A percentile compares a stretch with the other conserved stretches of the same genome.
Evolutionary conservation across 2,113 vertebrate species (phyloP).

Genomic region (Mirza zaza): DNA sequence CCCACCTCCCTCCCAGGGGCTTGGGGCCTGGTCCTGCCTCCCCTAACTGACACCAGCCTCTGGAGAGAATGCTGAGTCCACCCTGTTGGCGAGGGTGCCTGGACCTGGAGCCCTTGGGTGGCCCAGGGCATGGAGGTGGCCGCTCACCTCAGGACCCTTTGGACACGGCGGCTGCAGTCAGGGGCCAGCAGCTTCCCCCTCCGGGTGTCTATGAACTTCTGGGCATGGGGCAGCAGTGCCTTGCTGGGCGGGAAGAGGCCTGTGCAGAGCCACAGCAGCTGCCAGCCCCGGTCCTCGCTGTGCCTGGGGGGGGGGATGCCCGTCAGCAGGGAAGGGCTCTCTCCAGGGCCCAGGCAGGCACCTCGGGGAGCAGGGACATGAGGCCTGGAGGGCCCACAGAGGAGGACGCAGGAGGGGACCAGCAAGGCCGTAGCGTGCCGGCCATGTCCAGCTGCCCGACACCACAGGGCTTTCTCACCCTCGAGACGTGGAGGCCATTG

Average conservation of each 20-base stretch:
- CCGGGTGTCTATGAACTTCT: constrained; percentile 92
- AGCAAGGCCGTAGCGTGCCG: too few species aligned
- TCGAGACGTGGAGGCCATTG: fast-evolving
- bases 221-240: constrained; percentile 88
- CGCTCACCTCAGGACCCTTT: constrained; percentile 90
- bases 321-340: neutral
- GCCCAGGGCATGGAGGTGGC: neutral
- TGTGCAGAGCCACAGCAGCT: constrained; percentile 96
- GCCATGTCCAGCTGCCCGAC: fast-evolving
- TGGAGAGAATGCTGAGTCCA: neutral
- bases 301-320: constrained; percentile 82
- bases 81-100: too few species aligned
- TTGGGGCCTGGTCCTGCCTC: neutral
- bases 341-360: neutral
- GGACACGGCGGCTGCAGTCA: constrained; percentile 89
- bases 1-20: neutral
- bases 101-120: neutral
- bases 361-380: neutral
- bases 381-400: neutral
- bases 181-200: constrained; percentile 86
- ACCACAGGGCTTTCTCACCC: neutral
- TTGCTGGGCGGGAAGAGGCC: constrained; percentile 94
- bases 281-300: constrained; percentile 94
- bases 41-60: neutral
- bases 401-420: neutral